These are phyloP conservation scores for Salvelinus fontinalis DNA, from an alignment of 2,113 vertebrate species.

Conservation along the genomic window DNA sequence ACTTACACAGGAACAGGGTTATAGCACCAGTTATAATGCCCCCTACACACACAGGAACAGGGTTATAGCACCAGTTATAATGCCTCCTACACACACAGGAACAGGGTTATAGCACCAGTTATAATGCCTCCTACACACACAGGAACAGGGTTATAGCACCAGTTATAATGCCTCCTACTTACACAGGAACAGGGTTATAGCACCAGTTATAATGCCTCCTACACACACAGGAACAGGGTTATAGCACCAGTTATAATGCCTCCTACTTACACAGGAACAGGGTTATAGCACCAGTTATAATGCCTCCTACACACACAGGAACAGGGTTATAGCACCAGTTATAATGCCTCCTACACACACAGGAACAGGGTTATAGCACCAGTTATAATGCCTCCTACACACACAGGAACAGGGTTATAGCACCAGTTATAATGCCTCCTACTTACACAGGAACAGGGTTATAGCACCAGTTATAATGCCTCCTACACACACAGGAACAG, in stretches of 20 bases:
- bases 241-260: neutral
- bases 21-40: slow-evolving; percentile 53
- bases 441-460: slow-evolving; percentile 2
- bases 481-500: slow-evolving; percentile 2
- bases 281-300: neutral
- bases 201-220: neutral
- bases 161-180: neutral
- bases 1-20: slow-evolving; percentile 2
- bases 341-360: neutral
- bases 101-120: neutral
- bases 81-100: slow-evolving; percentile 78
- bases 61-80: neutral
- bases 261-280: neutral
- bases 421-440: neutral
- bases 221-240: slow-evolving; percentile 1
- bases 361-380: neutral
- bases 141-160: neutral
- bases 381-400: neutral
- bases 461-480: neutral
- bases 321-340: neutral
- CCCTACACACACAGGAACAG: slow-evolving; percentile 71
- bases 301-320: neutral
- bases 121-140: slow-evolving; percentile 77
- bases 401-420: slow-evolving; percentile 1
- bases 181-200: slow-evolving; percentile 8